A percentile compares a stretch with the other conserved stretches of the same genome.
Evolutionary conservation across 2,797 vertebrate genomes (phyloP).

Genomic region (Cirrhinus mrigala): DNA sequence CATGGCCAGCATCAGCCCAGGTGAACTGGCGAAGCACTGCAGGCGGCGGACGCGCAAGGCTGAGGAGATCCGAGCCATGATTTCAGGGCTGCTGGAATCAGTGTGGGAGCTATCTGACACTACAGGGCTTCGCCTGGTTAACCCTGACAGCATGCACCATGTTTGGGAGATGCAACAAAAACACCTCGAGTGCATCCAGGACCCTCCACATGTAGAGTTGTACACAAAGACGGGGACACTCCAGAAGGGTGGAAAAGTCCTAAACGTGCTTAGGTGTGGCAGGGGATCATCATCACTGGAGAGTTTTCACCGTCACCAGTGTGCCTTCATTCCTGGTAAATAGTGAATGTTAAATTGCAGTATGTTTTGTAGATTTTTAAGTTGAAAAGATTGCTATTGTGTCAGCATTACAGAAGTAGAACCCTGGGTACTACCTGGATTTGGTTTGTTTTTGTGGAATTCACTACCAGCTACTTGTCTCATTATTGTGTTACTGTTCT

Average conservation of each 20-base stretch:
- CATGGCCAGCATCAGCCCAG: neutral
- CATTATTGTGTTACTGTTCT: neutral
- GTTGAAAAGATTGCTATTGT: neutral
- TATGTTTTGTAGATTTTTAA: neutral
- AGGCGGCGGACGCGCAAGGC: neutral
- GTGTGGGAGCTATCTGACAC: neutral
- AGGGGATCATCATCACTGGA: conserved; percentile 20
- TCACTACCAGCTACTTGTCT: neutral
- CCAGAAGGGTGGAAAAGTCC: conserved; percentile 1
- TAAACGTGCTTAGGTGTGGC: neutral
- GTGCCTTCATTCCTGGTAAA: conserved; percentile 16
- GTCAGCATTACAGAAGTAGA: neutral
- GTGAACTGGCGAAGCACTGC: neutral
- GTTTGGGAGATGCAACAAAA: conserved; percentile 12
- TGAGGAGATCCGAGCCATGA: neutral
- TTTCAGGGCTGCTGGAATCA: neutral
- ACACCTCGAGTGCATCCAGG: neutral
- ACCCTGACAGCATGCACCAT: neutral
- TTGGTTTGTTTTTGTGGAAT: neutral
- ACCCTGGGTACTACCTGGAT: neutral
- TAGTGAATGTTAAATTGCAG: neutral
- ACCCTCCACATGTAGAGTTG: neutral
- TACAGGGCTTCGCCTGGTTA: neutral
- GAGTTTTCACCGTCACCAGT: conserved; percentile 17
- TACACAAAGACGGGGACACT: neutral